These are phyloP conservation scores for Drosophila funebris DNA, from an alignment of 1,140 invertebrate genomes.

Conservation along the genomic window DNA sequence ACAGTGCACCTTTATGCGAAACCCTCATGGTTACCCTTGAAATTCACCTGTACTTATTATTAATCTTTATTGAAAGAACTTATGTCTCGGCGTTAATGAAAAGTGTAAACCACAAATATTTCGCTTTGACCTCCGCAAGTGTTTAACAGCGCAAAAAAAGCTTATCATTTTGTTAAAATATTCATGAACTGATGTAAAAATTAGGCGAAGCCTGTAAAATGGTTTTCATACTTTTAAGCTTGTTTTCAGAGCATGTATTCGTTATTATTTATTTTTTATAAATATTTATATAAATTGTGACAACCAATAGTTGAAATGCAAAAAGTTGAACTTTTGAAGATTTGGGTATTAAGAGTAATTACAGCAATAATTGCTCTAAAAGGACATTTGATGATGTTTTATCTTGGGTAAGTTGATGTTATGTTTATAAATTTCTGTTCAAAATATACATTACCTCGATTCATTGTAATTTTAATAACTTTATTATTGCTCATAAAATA, in stretches of 20 bases:
- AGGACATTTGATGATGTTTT: too few species aligned
- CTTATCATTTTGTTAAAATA: slow-evolving; percentile 10
- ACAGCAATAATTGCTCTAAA: too few species aligned
- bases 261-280: too few species aligned
- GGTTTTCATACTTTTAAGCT: background rate
- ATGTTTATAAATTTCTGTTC: too few species aligned
- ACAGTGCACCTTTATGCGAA: background rate
- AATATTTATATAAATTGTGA: too few species aligned
- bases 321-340: too few species aligned
- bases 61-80: slow-evolving; percentile 28
- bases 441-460: too few species aligned
- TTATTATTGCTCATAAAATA: too few species aligned
- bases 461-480: too few species aligned
- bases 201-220: background rate
- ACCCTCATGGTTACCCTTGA: slow-evolving; percentile 4
- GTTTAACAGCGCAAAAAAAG: background rate
- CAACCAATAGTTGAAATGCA: too few species aligned
- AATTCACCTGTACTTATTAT: slow-evolving; percentile 27
- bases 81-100: slow-evolving; percentile 1
- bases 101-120: slow-evolving; percentile 5
- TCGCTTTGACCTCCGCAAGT: background rate
- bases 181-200: slow-evolving; percentile 6
- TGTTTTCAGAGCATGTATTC: background rate
- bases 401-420: too few species aligned
- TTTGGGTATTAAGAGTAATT: too few species aligned